A percentile compares a stretch with the other conserved stretches of the same genome.
These are phyloP conservation scores for Propithecus coquereli DNA, from an alignment of 2,113 vertebrate genomes.

Conservation along the genomic window DNA sequence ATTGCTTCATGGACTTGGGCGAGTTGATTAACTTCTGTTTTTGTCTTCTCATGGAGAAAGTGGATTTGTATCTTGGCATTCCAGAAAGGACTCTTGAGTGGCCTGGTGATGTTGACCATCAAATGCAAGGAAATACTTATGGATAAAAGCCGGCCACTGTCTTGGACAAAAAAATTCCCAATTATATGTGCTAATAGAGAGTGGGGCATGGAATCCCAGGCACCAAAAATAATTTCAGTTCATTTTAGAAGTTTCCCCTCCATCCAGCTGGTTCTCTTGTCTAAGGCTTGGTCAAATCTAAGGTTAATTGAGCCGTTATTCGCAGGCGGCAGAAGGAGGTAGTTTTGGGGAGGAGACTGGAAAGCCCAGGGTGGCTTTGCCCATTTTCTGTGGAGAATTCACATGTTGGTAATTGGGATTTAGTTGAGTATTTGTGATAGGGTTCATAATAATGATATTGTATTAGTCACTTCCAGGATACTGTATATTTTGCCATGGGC, in stretches of 20 bases:
- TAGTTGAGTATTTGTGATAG: background rate
- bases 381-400: slow-evolving; percentile 29
- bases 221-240: slow-evolving; percentile 52
- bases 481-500: background rate
- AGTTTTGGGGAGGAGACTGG: background rate
- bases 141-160: background rate
- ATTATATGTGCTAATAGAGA: background rate
- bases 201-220: background rate
- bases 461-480: background rate
- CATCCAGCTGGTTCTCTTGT: slow-evolving; percentile 35
- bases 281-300: slow-evolving; percentile 42
- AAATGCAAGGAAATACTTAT: background rate
- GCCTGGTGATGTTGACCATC: background rate
- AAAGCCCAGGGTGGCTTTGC: background rate
- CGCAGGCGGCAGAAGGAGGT: background rate
- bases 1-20: slow-evolving; percentile 67
- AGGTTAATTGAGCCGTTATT: slow-evolving; percentile 46
- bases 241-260: slow-evolving; percentile 30
- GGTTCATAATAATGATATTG: background rate
- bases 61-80: slow-evolving; percentile 57
- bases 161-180: background rate
- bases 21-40: slow-evolving; percentile 70
- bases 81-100: slow-evolving; percentile 27
- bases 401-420: background rate
- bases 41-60: slow-evolving; percentile 58